Evolutionary conservation across 2,888 invertebrate genomes (phyloP).

Genomic region (Geotrupes spiniger): DNA sequence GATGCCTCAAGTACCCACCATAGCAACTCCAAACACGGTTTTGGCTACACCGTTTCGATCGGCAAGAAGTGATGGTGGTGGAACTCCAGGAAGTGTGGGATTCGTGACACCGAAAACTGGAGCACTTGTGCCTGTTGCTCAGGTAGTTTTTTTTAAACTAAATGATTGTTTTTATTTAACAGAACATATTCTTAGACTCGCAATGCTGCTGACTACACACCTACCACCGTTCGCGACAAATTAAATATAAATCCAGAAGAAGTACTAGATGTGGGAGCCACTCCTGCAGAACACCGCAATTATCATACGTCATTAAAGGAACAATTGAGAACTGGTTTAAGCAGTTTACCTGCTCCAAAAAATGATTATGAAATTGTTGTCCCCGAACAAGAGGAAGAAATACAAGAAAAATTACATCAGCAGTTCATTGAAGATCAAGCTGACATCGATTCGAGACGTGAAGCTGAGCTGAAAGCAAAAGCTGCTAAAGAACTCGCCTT

Average conservation of each 20-base stretch:
- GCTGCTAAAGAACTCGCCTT: constrained; percentile 69
- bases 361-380: constrained; percentile 99
- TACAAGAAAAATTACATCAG: constrained; percentile 45
- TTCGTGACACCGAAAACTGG: constrained; percentile 57
- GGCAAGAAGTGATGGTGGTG: constrained; percentile 62
- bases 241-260: constrained; percentile 93
- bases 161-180: background rate
- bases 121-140: constrained; percentile 48
- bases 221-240: constrained; percentile 86
- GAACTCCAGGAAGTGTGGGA: constrained; percentile 62
- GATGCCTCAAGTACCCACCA: constrained; percentile 66
- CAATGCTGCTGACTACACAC: constrained; percentile 49
- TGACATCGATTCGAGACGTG: constrained; percentile 70
- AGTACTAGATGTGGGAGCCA: constrained; percentile 65
- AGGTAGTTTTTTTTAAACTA: constrained; percentile 19
- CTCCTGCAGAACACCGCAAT: constrained; percentile 65
- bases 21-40: constrained; percentile 89
- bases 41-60: constrained; percentile 83
- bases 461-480: constrained; percentile 67
- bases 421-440: constrained; percentile 76
- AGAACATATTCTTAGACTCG: constrained; percentile 6
- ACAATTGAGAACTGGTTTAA: constrained; percentile 73
- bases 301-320: constrained; percentile 70
- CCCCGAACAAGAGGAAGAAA: constrained; percentile 71
- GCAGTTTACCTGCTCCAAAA: constrained; percentile 81